Evolutionary conservation across 2,113 vertebrate species (phyloP), one percentile per base, ranked within the genome.

Genomic region (Lasiurus cinereus): DNA sequence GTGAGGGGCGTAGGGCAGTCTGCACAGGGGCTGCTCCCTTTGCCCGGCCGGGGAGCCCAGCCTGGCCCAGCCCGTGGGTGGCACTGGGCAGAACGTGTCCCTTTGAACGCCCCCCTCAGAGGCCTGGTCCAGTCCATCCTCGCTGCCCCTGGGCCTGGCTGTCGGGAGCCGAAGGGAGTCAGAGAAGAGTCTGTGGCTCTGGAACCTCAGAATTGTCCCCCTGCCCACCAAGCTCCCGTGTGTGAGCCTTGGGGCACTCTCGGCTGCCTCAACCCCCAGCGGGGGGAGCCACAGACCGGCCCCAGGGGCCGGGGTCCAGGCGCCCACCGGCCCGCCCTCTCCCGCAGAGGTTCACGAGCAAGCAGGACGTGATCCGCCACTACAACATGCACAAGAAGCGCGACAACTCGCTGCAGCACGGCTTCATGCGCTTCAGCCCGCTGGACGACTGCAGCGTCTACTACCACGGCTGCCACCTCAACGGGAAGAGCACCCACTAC

Each of bases 331-430:
- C 79, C 67, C 64, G 93, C 46, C 83, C 76, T 95, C 8, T 98
- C 98, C 98, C 92, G 97, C 99, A 99, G 99, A 99, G 99, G 98
- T 99, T 99, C 98, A 99, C 99, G 70, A 99, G 99, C 98, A 99
- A 99, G 97, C 99, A 99, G 98, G 99, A 99, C 48, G 99, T 99
- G 98, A 99, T 99, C 97, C 99, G 99, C 95, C 99, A 99, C 98
- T 99, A 99, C 99, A 99, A 99, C 98, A 99, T 99, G 99, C 99
- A 99, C 98, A 99, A 99, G 99, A 99, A 99, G 95, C 98, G 99
- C 0, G 99, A 99, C 97, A 99, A 99, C 98, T 99, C 99, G 74
- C 98, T 99, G 97, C 99, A 99, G 98, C 99, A 99, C 0, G 99
- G 99, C 97, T 99, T 99, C 98, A 99, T 99, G 99, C 99, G 99